Percentiles rank a stretch among this genome's conserved stretches.
These are phyloP conservation scores for Gonocerus acuteangulatus DNA, from an alignment of 2,888 invertebrate species.

Conservation along the genomic window DNA sequence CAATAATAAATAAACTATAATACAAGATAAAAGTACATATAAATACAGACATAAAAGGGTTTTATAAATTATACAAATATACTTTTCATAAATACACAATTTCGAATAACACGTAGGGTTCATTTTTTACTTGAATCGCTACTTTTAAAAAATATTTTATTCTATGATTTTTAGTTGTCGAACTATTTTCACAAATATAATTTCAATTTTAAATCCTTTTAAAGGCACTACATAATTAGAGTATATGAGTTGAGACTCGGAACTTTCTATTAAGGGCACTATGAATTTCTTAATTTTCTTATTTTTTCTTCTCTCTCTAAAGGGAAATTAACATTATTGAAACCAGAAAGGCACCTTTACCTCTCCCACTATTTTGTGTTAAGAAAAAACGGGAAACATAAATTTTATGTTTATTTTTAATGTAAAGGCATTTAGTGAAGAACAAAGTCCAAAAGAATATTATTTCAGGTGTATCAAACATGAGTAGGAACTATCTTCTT, in stretches of 20 bases:
- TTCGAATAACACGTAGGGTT: conserved; percentile 8
- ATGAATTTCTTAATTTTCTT: neutral
- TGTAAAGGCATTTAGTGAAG: too few relatives aligned
- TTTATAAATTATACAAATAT: neutral
- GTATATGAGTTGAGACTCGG: neutral
- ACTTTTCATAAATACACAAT: conserved; percentile 15
- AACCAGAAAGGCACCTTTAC: conserved; percentile 20
- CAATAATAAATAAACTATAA: conserved; percentile 24
- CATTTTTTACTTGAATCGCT: conserved; percentile 3
- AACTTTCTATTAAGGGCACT: conserved; percentile 23
- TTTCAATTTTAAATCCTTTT: conserved; percentile 21
- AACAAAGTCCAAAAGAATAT: too few relatives aligned
- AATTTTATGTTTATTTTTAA: too few relatives aligned
- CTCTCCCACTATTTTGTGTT: neutral
- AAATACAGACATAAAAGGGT: conserved; percentile 15
- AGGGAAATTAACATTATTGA: conserved; percentile 3
- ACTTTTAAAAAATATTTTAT: conserved; percentile 21
- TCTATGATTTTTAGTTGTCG: conserved; percentile 9
- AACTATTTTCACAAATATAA: conserved; percentile 14
- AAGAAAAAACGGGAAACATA: too few relatives aligned
- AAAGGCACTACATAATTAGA: conserved; percentile 26
- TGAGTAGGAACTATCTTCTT: too few relatives aligned
- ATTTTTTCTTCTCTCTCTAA: neutral
- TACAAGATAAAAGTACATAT: conserved; percentile 16
- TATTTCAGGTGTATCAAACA: too few relatives aligned